A percentile compares a stretch with the other conserved stretches of the same genome.
These are phyloP conservation scores for Drosophila willistoni DNA, from an alignment of 1,140 invertebrate genomes.

Conservation along the genomic window DNA sequence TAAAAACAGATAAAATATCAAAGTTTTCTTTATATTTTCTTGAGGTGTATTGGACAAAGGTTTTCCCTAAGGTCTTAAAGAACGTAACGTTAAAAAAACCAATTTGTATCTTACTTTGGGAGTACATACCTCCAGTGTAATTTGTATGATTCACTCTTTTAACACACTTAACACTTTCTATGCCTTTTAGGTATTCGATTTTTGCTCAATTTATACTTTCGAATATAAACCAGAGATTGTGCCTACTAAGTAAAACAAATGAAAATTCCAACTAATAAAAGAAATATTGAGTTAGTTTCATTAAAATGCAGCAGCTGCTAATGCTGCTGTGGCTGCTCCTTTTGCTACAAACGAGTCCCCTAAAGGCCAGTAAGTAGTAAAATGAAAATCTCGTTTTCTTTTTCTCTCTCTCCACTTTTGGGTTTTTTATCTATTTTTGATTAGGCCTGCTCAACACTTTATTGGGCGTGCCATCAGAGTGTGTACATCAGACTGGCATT, in stretches of 20 bases:
- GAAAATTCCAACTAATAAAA: slow-evolving; percentile 6
- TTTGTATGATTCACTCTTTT: no score
- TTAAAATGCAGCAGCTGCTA: slow-evolving; percentile 43
- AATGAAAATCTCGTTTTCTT: not conserved
- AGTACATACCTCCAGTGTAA: no score
- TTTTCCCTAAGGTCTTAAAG: no score
- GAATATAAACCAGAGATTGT: not conserved
- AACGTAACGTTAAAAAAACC: no score
- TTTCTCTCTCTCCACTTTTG: not conserved
- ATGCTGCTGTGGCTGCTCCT: slow-evolving; percentile 43
- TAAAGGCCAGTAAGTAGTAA: slow-evolving; percentile 61
- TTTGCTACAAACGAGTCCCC: slow-evolving; percentile 31
- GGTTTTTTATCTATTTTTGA: not conserved
- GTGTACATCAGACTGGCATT: slow-evolving; percentile 84
- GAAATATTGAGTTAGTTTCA: not conserved
- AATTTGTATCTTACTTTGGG: no score
- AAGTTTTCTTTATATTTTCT: not conserved
- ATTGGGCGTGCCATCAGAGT: slow-evolving; percentile 86
- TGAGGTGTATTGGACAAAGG: not conserved
- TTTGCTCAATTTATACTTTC: not conserved
- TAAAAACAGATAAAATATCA: no score
- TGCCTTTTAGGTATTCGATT: no score
- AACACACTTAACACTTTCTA: no score
- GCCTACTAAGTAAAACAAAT: not conserved
- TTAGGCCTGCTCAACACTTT: slow-evolving; percentile 84